Conservation (phyloP, 2,113 vertebrate species). For the Micromys minutus region DNA sequence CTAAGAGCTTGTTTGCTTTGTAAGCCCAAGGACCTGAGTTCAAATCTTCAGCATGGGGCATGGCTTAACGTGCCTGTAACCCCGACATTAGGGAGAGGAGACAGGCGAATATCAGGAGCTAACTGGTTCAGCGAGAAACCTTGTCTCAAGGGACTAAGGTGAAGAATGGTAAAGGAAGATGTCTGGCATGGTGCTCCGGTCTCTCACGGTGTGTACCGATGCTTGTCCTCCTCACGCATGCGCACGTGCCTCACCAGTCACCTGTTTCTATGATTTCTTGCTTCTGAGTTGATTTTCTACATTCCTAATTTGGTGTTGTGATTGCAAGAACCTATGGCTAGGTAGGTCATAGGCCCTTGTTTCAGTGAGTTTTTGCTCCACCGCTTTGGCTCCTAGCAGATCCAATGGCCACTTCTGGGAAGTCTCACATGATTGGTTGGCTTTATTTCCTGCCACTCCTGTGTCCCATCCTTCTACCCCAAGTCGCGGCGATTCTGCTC, state of each 20-base stretch:
- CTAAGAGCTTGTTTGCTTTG: neutral
- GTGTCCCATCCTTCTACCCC: too few relatives aligned
- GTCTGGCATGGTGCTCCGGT: neutral
- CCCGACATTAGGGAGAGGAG: neutral
- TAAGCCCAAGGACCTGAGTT: neutral
- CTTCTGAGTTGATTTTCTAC: neutral
- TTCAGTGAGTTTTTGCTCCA: too few relatives aligned
- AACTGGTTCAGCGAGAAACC: neutral
- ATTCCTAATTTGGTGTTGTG: neutral
- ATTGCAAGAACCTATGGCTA: neutral
- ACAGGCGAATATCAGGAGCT: neutral
- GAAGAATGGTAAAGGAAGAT: neutral
- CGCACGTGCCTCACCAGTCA: neutral
- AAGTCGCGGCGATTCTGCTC: too few relatives aligned
- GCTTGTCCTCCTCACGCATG: neutral
- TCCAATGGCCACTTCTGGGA: too few relatives aligned
- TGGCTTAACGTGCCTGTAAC: neutral
- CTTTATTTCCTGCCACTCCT: too few relatives aligned
- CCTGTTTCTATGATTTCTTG: neutral
- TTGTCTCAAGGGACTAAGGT: neutral
- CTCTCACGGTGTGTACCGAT: neutral
- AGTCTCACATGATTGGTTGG: too few relatives aligned
- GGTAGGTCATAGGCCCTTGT: neutral
- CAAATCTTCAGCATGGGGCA: neutral
- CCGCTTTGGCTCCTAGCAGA: too few relatives aligned